A percentile compares a stretch with the other conserved stretches of the same genome.
Evolutionary conservation across 2,113 vertebrate genomes (phyloP).

Genomic region (Pardalotus punctatus): DNA sequence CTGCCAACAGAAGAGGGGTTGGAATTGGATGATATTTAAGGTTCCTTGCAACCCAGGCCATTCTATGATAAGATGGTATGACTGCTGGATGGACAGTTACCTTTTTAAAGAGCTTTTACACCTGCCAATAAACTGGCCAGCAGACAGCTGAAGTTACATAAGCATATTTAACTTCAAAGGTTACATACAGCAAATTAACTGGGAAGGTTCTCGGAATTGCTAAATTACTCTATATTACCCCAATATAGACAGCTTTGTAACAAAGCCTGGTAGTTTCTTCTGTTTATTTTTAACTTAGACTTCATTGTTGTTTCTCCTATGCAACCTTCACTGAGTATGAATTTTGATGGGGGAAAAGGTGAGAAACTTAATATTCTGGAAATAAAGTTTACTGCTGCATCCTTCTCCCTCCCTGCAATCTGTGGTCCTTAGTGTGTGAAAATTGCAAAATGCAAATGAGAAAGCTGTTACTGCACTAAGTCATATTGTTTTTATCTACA

Average conservation of each 20-base stretch:
- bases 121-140: neutral
- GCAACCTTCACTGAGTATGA: neutral
- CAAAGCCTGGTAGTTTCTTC: neutral
- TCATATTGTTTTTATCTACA: neutral
- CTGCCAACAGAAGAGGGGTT: neutral
- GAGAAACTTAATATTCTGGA: neutral
- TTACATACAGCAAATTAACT: neutral
- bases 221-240: neutral
- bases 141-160: neutral
- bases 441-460: neutral
- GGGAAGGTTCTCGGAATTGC: neutral
- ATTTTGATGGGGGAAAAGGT: neutral
- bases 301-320: neutral
- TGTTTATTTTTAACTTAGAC: neutral
- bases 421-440: neutral
- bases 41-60: neutral
- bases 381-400: neutral
- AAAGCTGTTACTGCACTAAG: neutral
- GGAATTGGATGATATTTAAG: neutral
- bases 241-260: neutral
- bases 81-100: neutral
- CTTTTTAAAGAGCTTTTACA: neutral
- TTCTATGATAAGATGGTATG: neutral
- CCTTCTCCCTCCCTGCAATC: neutral
- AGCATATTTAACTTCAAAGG: neutral